Conservation (phyloP, 1,140 invertebrate genomes). For the Brachystomella parvula region DNA sequence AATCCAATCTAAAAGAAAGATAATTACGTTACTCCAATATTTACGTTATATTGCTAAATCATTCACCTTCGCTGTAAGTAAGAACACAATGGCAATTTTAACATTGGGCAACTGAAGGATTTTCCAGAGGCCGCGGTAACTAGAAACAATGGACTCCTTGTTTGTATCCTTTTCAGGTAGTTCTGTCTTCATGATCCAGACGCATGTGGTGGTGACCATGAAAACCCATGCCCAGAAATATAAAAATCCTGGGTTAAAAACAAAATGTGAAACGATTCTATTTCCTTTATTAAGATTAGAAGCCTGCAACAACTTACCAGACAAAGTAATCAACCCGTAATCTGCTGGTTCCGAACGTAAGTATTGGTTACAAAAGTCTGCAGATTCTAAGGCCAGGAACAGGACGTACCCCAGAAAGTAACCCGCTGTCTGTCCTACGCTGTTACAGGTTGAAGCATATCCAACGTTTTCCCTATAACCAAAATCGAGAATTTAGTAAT, state of each 20-base stretch:
- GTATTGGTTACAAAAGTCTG: slow-evolving; percentile 92
- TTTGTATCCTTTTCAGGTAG: slow-evolving; percentile 43
- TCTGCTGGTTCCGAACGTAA: slow-evolving; percentile 61
- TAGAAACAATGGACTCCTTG: slow-evolving; percentile 56
- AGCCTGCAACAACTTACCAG: slow-evolving; percentile 50
- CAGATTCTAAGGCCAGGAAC: slow-evolving; percentile 94
- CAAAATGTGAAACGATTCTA: neutral
- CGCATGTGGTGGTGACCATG: slow-evolving; percentile 77
- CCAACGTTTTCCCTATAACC: slow-evolving; percentile 76
- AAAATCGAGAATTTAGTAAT: slow-evolving; percentile 29
- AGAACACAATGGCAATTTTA: neutral
- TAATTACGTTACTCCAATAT: neutral
- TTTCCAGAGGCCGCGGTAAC: slow-evolving; percentile 73
- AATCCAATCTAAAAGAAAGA: slow-evolving; percentile 71
- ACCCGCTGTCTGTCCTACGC: slow-evolving; percentile 94
- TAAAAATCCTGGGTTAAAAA: slow-evolving; percentile 57
- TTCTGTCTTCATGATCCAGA: slow-evolving; percentile 85
- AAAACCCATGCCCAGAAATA: slow-evolving; percentile 94
- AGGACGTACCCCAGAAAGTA: slow-evolving; percentile 96
- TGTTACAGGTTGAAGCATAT: slow-evolving; percentile 98
- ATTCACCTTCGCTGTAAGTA: slow-evolving; percentile 15
- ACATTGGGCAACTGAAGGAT: slow-evolving; percentile 62
- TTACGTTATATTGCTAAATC: neutral
- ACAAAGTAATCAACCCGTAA: slow-evolving; percentile 72
- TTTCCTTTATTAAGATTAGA: neutral